phyloP scores from a whole-genome alignment of 1,140 invertebrate species.

The Helicorthomorpha holstii region DNA sequence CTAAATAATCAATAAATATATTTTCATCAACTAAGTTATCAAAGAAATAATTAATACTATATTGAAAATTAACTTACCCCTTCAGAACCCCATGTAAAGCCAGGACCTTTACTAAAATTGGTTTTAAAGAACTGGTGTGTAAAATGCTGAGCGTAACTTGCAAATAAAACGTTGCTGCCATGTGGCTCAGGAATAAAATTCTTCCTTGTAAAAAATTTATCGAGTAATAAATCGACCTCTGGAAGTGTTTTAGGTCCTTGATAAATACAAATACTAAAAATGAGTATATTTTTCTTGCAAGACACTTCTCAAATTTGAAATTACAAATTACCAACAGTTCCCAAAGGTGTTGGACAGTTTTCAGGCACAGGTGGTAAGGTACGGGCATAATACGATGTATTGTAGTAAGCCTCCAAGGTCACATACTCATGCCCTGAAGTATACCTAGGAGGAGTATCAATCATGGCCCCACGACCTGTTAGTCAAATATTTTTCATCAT shows the following conservation, averaged over 20 bases:
- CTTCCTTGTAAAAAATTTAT: conserved; percentile 24
- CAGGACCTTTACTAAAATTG: conserved; percentile 22
- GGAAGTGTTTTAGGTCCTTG: conserved; percentile 3
- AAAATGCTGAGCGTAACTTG: conserved; percentile 31
- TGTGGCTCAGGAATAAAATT: conserved; percentile 26
- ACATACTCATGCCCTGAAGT: conserved; percentile 20
- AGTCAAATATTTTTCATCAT: background rate
- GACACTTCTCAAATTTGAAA: background rate
- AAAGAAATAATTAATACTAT: background rate
- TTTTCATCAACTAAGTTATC: background rate
- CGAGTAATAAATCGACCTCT: conserved; percentile 13
- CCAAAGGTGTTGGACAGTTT: conserved; percentile 28
- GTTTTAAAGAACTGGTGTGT: conserved; percentile 31
- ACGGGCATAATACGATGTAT: conserved; percentile 22
- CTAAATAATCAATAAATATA: conserved; percentile 14
- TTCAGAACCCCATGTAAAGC: conserved; percentile 24
- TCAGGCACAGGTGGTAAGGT: conserved; percentile 25
- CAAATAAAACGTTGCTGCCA: conserved; percentile 26
- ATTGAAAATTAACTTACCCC: conserved; percentile 19
- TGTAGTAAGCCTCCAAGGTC: conserved; percentile 23
- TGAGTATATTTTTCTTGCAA: background rate
- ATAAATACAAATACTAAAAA: background rate
- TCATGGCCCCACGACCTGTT: conserved; percentile 20
- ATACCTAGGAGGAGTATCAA: conserved; percentile 24
- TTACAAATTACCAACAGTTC: conserved; percentile 12